Percentiles rank a stretch among this genome's conserved stretches.
These are phyloP conservation scores for Tyria jacobaeae DNA, from an alignment of 2,888 invertebrate species.

Conservation along the genomic window DNA sequence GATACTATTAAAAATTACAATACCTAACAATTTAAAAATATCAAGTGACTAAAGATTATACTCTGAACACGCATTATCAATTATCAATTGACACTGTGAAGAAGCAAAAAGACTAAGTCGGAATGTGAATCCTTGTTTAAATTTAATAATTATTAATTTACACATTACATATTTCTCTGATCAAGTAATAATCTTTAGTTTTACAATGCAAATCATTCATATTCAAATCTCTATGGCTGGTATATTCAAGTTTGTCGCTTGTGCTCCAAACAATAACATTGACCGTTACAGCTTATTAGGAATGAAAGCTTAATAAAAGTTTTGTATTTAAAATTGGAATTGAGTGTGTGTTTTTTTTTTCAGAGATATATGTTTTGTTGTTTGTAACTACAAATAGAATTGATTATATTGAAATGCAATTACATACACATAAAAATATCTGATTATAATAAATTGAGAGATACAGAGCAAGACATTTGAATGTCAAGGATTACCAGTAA, in stretches of 20 bases:
- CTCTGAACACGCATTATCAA: too few species aligned
- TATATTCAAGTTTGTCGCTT: constrained; percentile 16
- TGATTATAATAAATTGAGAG: neutral
- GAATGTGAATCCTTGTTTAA: too few species aligned
- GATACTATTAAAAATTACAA: too few species aligned
- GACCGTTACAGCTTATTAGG: constrained; percentile 26
- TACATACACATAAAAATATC: neutral
- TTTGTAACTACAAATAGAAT: neutral
- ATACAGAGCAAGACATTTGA: neutral
- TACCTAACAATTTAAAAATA: too few species aligned
- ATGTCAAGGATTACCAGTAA: neutral
- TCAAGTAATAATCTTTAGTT: too few species aligned
- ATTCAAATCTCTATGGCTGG: neutral
- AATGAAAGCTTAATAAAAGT: constrained; percentile 3
- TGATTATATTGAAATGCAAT: too few species aligned
- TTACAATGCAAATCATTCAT: too few species aligned
- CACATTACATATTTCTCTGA: too few species aligned
- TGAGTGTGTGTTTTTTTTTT: neutral
- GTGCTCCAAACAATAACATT: constrained; percentile 22
- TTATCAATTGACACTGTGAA: too few species aligned
- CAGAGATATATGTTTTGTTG: neutral
- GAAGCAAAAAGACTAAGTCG: too few species aligned
- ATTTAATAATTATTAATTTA: too few species aligned
- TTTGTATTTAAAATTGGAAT: neutral
- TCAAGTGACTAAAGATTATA: too few species aligned